Evolutionary conservation across 2,797 vertebrate genomes (phyloP).

Genomic region (Micromesistius poutassou): DNA sequence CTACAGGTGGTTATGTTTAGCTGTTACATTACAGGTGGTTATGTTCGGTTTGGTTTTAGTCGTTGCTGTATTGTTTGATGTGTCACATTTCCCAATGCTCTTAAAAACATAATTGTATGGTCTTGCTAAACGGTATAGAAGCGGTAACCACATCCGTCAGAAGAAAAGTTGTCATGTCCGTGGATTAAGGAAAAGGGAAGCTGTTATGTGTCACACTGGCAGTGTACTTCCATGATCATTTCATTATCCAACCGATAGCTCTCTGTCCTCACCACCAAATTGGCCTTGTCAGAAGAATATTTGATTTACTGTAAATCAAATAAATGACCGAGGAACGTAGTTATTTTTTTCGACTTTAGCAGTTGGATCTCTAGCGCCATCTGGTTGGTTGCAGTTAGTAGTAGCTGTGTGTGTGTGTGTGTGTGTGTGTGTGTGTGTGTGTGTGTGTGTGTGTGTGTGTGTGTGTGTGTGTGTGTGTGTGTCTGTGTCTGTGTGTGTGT

Average conservation of each 20-base stretch:
- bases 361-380: neutral
- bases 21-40: neutral
- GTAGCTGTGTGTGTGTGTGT: neutral
- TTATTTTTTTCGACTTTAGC: neutral
- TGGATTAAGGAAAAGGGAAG: neutral
- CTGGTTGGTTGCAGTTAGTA: neutral
- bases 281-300: neutral
- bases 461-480: neutral
- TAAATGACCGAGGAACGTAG: neutral
- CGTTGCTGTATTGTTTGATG: neutral
- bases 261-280: neutral
- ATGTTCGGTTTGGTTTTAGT: neutral
- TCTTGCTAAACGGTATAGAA: neutral
- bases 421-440: neutral
- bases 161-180: neutral
- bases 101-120: neutral
- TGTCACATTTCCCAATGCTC: neutral
- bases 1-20: no score
- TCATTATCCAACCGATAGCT: neutral
- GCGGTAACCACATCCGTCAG: neutral
- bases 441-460: neutral
- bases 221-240: neutral
- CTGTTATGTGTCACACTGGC: neutral
- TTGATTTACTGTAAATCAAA: neutral
- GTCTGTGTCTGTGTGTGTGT: neutral